Evolutionary conservation across 1,140 invertebrate genomes (phyloP).

Genomic region (Intoshia linei): DNA sequence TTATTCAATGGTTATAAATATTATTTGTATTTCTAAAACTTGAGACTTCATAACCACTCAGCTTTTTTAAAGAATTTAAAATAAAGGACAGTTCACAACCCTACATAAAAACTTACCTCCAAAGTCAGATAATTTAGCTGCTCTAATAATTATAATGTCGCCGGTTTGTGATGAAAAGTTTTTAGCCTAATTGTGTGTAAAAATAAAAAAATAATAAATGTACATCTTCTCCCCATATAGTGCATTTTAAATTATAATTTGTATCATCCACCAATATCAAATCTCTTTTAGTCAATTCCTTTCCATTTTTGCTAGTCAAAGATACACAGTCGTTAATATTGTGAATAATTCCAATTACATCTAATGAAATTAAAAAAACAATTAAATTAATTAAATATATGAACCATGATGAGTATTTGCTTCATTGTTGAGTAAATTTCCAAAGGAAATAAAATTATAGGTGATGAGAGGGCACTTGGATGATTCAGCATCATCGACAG

Average conservation of each 20-base stretch:
- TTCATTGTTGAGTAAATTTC: slow-evolving; percentile 33
- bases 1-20: too few species aligned
- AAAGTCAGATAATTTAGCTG: too few species aligned
- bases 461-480: slow-evolving; percentile 37
- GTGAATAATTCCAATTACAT: slow-evolving; percentile 62
- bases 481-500: slow-evolving; percentile 30
- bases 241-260: slow-evolving; percentile 34
- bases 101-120: too few species aligned
- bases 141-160: too few species aligned
- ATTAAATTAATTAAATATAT: background rate
- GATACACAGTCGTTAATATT: slow-evolving; percentile 8
- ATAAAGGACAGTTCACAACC: too few species aligned
- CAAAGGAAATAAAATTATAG: slow-evolving; percentile 46
- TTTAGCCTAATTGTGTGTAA: too few species aligned
- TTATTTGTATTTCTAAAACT: too few species aligned
- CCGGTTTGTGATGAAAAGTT: too few species aligned
- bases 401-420: slow-evolving; percentile 26
- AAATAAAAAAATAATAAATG: slow-evolving; percentile 6
- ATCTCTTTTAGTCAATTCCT: slow-evolving; percentile 57
- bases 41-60: too few species aligned
- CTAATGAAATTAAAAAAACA: slow-evolving; percentile 20
- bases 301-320: slow-evolving; percentile 31
- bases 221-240: slow-evolving; percentile 26
- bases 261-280: slow-evolving; percentile 50
- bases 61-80: too few species aligned